phyloP scores from a whole-genome alignment of 2,888 invertebrate species.

The Eupithecia dodoneata region DNA sequence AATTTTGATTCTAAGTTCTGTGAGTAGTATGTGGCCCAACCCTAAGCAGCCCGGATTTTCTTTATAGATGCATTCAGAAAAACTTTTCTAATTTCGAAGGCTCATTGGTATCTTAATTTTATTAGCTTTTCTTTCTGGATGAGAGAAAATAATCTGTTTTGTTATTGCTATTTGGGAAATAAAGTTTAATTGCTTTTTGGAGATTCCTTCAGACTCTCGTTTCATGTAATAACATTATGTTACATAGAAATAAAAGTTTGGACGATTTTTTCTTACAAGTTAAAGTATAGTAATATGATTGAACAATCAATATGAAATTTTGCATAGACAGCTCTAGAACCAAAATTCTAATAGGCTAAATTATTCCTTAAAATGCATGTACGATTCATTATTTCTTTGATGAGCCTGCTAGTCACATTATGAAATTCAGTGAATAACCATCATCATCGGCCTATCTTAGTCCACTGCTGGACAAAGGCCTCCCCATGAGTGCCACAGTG shows the following conservation, averaged over 20 bases:
- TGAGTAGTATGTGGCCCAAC: neutral
- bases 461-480: too few species aligned
- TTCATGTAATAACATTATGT: neutral
- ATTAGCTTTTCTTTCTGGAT: slow-evolving; percentile 23
- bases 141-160: slow-evolving; percentile 16
- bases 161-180: slow-evolving; percentile 12
- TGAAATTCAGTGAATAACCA: too few species aligned
- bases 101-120: slow-evolving; percentile 33
- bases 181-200: slow-evolving; percentile 11
- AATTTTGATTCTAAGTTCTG: neutral
- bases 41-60: slow-evolving; percentile 30
- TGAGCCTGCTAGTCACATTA: too few species aligned
- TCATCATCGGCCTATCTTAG: too few species aligned
- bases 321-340: too few species aligned
- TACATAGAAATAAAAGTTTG: neutral
- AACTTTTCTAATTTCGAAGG: slow-evolving; percentile 43
- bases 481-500: too few species aligned
- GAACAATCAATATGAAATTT: neutral
- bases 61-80: slow-evolving; percentile 40
- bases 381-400: too few species aligned
- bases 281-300: neutral
- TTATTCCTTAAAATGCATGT: too few species aligned
- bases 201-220: neutral
- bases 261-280: neutral
- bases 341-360: too few species aligned